A percentile compares a stretch with the other conserved stretches of the same genome.
These are phyloP conservation scores for Bombylius discolor DNA, from an alignment of 2,888 invertebrate genomes.

Conservation along the genomic window DNA sequence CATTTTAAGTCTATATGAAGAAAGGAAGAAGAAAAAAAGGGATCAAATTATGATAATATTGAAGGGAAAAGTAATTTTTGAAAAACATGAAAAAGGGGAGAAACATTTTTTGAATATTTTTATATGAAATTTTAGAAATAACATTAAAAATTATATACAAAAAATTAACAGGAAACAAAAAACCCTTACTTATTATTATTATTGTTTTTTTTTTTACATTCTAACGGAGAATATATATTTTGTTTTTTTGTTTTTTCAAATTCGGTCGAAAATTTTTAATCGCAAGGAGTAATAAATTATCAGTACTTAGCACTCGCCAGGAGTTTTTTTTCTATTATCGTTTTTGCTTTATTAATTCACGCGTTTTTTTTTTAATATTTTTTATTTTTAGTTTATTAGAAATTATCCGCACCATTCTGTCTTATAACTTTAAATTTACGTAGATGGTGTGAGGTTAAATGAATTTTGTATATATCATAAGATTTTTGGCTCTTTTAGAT, in stretches of 20 bases:
- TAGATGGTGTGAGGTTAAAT: no score
- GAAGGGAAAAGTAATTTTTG: not conserved
- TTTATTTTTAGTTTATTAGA: slow-evolving; percentile 2
- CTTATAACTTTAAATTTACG: no score
- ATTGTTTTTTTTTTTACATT: not conserved
- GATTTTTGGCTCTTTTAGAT: no score
- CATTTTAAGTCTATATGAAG: no score
- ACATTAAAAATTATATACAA: not conserved
- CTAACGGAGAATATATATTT: not conserved
- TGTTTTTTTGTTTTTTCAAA: not conserved
- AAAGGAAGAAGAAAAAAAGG: not conserved
- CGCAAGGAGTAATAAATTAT: slow-evolving; percentile 11
- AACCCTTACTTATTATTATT: not conserved
- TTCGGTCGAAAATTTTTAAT: slow-evolving; percentile 8
- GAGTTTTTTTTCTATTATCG: not conserved
- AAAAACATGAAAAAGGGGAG: not conserved
- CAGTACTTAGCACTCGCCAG: slow-evolving; percentile 9
- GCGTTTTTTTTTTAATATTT: slow-evolving; percentile 4
- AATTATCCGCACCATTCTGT: not conserved
- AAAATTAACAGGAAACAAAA: not conserved
- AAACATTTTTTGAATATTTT: not conserved
- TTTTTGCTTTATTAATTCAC: slow-evolving; percentile 7
- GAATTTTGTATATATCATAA: no score
- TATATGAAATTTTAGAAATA: not conserved
- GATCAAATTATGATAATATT: not conserved